phyloP scores from a whole-genome alignment of 2,113 vertebrate genomes.

The Pionites leucogaster region DNA sequence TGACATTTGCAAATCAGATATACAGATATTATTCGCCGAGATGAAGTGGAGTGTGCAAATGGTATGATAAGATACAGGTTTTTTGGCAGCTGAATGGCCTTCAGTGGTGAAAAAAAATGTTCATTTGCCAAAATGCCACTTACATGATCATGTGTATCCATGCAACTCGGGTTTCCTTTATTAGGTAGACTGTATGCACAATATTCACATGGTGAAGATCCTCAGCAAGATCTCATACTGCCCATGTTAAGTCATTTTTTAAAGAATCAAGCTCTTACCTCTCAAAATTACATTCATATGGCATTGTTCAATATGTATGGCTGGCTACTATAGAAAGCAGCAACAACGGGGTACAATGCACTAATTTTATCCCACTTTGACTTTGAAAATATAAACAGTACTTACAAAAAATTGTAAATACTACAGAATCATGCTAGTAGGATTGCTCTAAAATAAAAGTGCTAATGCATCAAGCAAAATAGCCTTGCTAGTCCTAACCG shows the following conservation, averaged over 20 bases:
- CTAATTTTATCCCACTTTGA: constrained; percentile 80
- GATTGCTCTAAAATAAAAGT: constrained; percentile 76
- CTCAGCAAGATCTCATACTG: constrained; percentile 67
- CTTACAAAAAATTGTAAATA: constrained; percentile 79
- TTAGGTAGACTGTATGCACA: constrained; percentile 53
- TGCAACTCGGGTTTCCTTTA: constrained; percentile 59
- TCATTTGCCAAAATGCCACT: background rate
- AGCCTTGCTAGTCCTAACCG: constrained; percentile 70
- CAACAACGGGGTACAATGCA: constrained; percentile 69
- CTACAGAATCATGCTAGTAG: constrained; percentile 72
- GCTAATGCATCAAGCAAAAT: constrained; percentile 76
- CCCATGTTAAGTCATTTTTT: constrained; percentile 68
- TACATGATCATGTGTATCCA: background rate
- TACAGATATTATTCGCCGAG: background rate
- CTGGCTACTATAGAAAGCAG: constrained; percentile 71
- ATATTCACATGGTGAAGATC: constrained; percentile 64
- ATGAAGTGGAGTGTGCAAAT: background rate
- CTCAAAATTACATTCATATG: constrained; percentile 74
- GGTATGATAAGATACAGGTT: background rate
- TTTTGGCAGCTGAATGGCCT: constrained; percentile 4
- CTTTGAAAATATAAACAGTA: constrained; percentile 79
- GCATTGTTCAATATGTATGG: constrained; percentile 76
- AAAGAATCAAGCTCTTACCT: constrained; percentile 75
- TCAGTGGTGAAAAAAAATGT: background rate
- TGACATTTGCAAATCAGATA: constrained; percentile 5